Conservation (phyloP, 1,140 invertebrate genomes). For the Heliconius congener region DNA sequence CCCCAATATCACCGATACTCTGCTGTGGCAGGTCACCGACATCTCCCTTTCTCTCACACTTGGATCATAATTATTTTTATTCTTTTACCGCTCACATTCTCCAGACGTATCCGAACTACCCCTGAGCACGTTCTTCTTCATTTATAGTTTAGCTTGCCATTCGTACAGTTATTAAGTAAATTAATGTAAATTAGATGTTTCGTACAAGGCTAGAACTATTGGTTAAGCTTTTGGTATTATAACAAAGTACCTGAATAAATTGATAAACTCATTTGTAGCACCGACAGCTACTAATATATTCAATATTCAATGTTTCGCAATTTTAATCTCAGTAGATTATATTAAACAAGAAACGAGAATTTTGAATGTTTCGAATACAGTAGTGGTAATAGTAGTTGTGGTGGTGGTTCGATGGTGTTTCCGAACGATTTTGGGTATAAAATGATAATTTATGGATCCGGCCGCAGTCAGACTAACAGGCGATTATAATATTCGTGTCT, state of each 20-base stretch:
- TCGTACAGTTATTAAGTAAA: too few relatives aligned
- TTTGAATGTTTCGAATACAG: background rate
- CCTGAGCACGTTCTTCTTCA: too few relatives aligned
- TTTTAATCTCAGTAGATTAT: background rate
- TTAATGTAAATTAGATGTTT: background rate
- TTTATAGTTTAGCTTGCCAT: too few relatives aligned
- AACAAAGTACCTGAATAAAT: background rate
- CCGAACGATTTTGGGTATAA: conserved; percentile 22
- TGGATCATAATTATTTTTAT: too few relatives aligned
- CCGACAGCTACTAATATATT: background rate
- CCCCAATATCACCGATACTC: too few relatives aligned
- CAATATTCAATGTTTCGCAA: conserved; percentile 7
- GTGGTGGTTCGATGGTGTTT: background rate
- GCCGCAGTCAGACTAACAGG: conserved; percentile 20
- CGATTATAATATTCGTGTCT: conserved; percentile 47
- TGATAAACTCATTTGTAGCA: background rate
- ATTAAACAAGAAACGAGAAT: background rate
- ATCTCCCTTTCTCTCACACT: too few relatives aligned
- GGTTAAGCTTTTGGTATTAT: background rate
- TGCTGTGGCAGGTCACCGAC: too few relatives aligned
- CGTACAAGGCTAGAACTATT: background rate
- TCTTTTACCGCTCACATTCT: too few relatives aligned
- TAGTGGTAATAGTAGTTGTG: too few relatives aligned
- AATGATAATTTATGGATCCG: conserved; percentile 36
- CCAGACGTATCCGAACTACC: too few relatives aligned